Evolutionary conservation across 2,888 invertebrate species (phyloP).

Genomic region (Gari tellinella): DNA sequence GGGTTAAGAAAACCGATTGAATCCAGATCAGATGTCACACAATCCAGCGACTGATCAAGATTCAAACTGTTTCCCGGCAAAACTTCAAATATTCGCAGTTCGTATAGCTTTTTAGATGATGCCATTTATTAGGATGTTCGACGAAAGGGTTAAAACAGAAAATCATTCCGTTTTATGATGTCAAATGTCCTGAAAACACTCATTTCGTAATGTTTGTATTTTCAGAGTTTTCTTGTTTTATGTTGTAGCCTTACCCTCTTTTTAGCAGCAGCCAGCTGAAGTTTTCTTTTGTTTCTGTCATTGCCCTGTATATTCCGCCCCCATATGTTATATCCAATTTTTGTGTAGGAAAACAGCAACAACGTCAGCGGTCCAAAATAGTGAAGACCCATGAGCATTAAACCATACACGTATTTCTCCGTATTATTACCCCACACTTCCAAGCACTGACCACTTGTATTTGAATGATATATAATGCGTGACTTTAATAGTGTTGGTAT

Average conservation of each 20-base stretch:
- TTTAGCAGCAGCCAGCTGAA: conserved; percentile 90
- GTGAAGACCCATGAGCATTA: conserved; percentile 91
- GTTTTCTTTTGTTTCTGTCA: conserved; percentile 55
- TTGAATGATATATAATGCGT: conserved; percentile 84
- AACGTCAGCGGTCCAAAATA: conserved; percentile 92
- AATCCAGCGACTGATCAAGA: too few species aligned
- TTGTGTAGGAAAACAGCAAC: conserved; percentile 92
- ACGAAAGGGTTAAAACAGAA: too few species aligned
- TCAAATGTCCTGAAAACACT: too few species aligned
- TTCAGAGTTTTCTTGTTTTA: too few species aligned
- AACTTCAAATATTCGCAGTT: too few species aligned
- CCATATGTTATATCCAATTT: conserved; percentile 94
- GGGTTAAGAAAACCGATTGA: too few species aligned
- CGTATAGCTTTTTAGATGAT: too few species aligned
- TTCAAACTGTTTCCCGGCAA: too few species aligned
- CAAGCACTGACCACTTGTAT: conserved; percentile 63
- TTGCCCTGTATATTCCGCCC: conserved; percentile 89
- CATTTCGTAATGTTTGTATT: too few species aligned
- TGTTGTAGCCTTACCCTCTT: conserved; percentile 93
- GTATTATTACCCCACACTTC: conserved; percentile 63
- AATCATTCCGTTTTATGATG: too few species aligned
- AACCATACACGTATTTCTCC: conserved; percentile 88
- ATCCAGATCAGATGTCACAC: too few species aligned
- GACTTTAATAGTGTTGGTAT: conserved; percentile 90
- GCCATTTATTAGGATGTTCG: too few species aligned